A percentile compares a stretch with the other conserved stretches of the same genome.
phyloP scores from a whole-genome alignment of 2,113 vertebrate genomes.

The Ptychochromis oligacanthus region DNA sequence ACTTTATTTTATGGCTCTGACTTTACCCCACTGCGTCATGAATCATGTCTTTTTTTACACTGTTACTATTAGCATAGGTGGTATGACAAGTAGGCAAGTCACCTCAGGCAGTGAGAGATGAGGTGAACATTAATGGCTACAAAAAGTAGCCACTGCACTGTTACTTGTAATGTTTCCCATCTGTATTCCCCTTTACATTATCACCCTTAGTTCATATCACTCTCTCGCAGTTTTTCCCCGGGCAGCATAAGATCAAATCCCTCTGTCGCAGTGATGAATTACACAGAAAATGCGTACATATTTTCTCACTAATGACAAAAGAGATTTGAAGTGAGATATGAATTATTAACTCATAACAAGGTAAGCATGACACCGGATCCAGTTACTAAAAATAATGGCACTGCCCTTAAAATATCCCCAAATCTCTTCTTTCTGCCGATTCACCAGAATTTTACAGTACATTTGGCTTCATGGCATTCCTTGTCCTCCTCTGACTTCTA shows the following conservation, averaged over 20 bases:
- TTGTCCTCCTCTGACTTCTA: neutral
- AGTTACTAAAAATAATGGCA: constrained; percentile 10
- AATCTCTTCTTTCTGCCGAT: neutral
- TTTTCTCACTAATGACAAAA: constrained; percentile 47
- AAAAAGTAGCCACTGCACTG: constrained; percentile 27
- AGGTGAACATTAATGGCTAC: constrained; percentile 34
- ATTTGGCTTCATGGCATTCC: neutral
- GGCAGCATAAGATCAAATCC: constrained; percentile 45
- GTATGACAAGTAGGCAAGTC: constrained; percentile 22
- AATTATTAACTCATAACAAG: constrained; percentile 38
- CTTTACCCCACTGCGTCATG: constrained; percentile 11
- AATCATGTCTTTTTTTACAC: neutral
- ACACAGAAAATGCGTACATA: constrained; percentile 33
- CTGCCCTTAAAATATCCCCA: constrained; percentile 1
- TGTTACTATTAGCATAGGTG: constrained; percentile 33
- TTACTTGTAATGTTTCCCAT: constrained; percentile 40
- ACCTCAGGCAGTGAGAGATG: constrained; percentile 38
- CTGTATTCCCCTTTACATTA: constrained; percentile 39
- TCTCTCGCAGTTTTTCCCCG: constrained; percentile 35
- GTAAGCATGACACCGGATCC: neutral
- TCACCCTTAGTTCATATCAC: constrained; percentile 31
- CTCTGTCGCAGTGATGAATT: constrained; percentile 45
- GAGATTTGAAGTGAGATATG: constrained; percentile 27
- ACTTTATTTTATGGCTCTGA: constrained; percentile 57
- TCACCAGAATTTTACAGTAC: neutral